A percentile compares a stretch with the other conserved stretches of the same genome.
These are phyloP conservation scores for Tinea semifulvella DNA, from an alignment of 2,888 invertebrate genomes.

Conservation along the genomic window DNA sequence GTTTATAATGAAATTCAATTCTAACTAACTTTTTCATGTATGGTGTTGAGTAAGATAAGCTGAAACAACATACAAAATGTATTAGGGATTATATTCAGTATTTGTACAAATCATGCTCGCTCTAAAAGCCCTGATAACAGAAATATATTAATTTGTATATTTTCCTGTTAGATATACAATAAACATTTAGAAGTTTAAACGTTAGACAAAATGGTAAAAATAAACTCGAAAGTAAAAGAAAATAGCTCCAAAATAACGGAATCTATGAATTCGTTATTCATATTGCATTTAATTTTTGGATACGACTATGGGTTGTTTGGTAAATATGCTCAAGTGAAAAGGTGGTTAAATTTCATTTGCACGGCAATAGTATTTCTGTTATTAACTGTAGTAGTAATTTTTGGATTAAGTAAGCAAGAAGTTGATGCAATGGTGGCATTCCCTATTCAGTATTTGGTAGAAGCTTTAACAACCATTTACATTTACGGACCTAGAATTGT, in stretches of 20 bases:
- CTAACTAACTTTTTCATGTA: too few species aligned
- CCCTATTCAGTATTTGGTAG: not conserved
- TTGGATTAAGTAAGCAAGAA: not conserved
- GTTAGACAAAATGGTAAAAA: not conserved
- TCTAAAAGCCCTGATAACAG: not conserved
- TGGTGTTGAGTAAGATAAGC: too few species aligned
- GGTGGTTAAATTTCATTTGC: not conserved
- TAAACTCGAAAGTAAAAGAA: not conserved
- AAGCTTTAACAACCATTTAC: not conserved
- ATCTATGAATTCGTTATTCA: not conserved
- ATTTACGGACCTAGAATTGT: conserved; percentile 2
- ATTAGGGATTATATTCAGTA: too few species aligned
- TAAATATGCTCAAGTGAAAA: not conserved
- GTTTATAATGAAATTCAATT: too few species aligned
- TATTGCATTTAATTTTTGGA: conserved; percentile 3
- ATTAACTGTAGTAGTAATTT: not conserved
- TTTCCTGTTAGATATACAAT: not conserved
- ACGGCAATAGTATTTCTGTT: not conserved
- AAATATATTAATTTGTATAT: conserved; percentile 1
- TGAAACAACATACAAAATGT: too few species aligned
- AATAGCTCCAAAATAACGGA: not conserved
- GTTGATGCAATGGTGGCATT: not conserved
- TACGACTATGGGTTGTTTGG: conserved; percentile 4
- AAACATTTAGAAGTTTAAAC: not conserved
- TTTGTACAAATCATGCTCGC: too few species aligned